A percentile compares a stretch with the other conserved stretches of the same genome.
phyloP scores from a whole-genome alignment of 92 coral and sea anemone genomes.

The Epizoanthus rinbou region DNA sequence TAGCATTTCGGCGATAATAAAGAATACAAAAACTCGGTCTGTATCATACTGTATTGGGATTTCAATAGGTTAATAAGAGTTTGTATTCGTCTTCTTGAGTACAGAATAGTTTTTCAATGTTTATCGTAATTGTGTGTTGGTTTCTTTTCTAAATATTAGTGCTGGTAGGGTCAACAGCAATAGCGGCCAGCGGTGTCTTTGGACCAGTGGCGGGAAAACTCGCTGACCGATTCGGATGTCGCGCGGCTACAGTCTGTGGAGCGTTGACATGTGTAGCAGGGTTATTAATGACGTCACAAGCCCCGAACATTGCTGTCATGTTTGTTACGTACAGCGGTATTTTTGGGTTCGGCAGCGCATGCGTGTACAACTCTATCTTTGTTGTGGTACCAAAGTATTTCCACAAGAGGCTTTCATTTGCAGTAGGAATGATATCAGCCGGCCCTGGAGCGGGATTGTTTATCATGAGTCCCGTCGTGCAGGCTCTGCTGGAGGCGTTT shows the following conservation, averaged over 20 bases:
- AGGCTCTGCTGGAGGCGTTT: constrained; percentile 42
- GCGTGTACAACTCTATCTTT: constrained; percentile 39
- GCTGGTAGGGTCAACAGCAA: constrained; percentile 50
- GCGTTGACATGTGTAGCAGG: constrained; percentile 47
- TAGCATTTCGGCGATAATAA: too few species aligned
- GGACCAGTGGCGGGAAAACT: constrained; percentile 60
- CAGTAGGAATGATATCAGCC: constrained; percentile 53
- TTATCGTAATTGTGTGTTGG: too few species aligned
- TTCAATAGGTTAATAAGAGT: too few species aligned
- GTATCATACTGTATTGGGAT: too few species aligned
- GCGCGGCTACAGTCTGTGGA: constrained; percentile 53
- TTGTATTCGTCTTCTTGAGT: too few species aligned
- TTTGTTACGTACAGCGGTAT: constrained; percentile 53
- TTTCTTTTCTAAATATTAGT: constrained; percentile 21
- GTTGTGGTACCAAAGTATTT: constrained; percentile 59
- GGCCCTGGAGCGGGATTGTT: constrained; percentile 70
- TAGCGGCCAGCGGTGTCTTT: constrained; percentile 40
- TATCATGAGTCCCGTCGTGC: constrained; percentile 61
- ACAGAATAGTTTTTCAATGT: too few species aligned
- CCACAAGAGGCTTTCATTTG: constrained; percentile 48
- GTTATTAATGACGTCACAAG: constrained; percentile 47
- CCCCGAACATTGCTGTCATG: constrained; percentile 50
- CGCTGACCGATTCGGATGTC: constrained; percentile 60
- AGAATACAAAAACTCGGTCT: too few species aligned
- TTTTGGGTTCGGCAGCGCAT: constrained; percentile 56